Evolutionary conservation across 2,797 vertebrate species (phyloP), one percentile per base, ranked within the genome.

Genomic region (Aplochiton taeniatus): DNA sequence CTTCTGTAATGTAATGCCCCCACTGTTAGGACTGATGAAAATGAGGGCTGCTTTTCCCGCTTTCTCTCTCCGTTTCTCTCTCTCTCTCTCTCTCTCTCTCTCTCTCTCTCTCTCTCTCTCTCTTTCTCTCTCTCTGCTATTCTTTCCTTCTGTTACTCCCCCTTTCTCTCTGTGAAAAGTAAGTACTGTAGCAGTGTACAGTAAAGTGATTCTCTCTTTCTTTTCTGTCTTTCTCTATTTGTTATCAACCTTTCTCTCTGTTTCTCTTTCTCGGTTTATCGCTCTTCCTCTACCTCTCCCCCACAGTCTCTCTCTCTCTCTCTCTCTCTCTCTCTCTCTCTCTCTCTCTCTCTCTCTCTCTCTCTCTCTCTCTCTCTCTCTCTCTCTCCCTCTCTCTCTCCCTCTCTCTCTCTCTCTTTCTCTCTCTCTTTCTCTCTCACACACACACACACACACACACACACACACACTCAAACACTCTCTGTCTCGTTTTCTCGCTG

Each of bases 1-100:
- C 67, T 45, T 64, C 50, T 43, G 67, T 76, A 71, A 80, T 74
- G 79, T 75, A 76, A 65, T 61, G 11, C 61, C 63, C 68, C 58
- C 7, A 8, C 51, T 9, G 51, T n/a, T 48, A 73, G 47, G 14
- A 68, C 20, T 70, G 74, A 70, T 78, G 71, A 58, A 68, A 65
- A 42, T 9, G 2, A 49, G 65, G 55, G 57, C 64, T 58, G 11
- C 11, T 13, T 8, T 10, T 8, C 45, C 4, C 45, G 12, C 41
- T 17, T 44, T 20, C 45, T 17, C 44, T 13, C 11, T 17, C 1
- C 14, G 11, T 14, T 16, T 47, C 7, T 20, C 11, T 19, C 44
- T 60, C 17, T 12, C 17, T 20, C 5, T 60, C 17, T 47, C 5
- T 12, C 10, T 46, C 45, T n/a, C n/a, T 48, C 17, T 48, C 11